These are phyloP conservation scores for Thalassophryne amazonica DNA, from an alignment of 2,797 vertebrate genomes.

Conservation along the genomic window DNA sequence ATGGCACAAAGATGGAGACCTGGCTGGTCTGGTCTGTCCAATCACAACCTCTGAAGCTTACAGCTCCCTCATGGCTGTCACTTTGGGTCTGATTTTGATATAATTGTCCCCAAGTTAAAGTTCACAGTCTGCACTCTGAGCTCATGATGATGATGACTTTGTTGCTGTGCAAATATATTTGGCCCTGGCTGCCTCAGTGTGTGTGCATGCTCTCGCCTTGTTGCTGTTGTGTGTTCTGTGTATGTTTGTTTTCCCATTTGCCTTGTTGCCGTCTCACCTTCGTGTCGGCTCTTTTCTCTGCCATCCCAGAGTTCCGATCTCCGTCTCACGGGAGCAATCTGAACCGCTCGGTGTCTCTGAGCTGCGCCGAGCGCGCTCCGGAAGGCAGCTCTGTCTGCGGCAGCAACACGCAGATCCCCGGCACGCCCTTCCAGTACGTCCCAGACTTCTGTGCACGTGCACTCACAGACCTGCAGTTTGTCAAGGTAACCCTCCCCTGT, in stretches of 20 bases:
- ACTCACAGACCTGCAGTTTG: conserved; percentile 88
- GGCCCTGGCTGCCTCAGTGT: not conserved
- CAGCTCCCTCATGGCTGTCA: no score
- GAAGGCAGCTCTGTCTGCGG: conserved; percentile 69
- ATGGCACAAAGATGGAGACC: no score
- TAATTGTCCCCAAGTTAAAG: no score
- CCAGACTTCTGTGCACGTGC: conserved; percentile 94
- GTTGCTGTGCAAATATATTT: not conserved
- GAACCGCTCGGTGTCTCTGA: conserved; percentile 89
- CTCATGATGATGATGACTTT: no score
- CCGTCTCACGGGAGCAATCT: conserved; percentile 83
- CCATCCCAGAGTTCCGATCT: conserved; percentile 84
- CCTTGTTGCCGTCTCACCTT: not conserved
- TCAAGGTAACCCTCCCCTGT: conserved; percentile 83
- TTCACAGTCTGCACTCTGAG: no score
- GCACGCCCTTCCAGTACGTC: conserved; percentile 78
- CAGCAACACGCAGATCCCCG: conserved; percentile 83
- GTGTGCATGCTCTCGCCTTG: not conserved
- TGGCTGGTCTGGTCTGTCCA: no score
- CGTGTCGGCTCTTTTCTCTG: conserved; percentile 7
- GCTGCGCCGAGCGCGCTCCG: conserved; percentile 82
- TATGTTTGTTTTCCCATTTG: not conserved
- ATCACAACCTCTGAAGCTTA: no score
- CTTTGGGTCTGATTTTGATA: no score
- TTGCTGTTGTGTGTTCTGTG: not conserved